Evolutionary conservation across 1,140 invertebrate genomes (phyloP).

Genomic region (Platyscapa corneri): DNA sequence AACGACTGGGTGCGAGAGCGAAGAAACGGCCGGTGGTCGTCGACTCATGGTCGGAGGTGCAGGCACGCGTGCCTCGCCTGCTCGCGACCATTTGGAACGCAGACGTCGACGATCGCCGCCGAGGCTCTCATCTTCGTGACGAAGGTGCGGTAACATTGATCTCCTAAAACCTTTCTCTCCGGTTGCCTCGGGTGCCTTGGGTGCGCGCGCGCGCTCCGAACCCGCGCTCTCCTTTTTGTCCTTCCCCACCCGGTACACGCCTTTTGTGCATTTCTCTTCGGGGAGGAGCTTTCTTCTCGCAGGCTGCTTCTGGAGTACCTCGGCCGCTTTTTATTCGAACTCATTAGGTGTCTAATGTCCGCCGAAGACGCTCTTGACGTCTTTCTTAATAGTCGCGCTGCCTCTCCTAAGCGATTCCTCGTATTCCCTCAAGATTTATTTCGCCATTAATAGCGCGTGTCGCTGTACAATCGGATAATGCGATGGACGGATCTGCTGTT

Average conservation of each 20-base stretch:
- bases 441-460: not conserved
- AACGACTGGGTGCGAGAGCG: not conserved
- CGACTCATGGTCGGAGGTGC: not conserved
- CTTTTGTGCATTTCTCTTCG: not conserved
- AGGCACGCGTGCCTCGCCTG: not conserved
- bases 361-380: not conserved
- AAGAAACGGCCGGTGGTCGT: not conserved
- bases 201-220: no score
- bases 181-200: no score
- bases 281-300: not conserved
- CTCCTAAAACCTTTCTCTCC: slow-evolving; percentile 29
- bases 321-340: not conserved
- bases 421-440: not conserved
- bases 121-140: slow-evolving; percentile 46
- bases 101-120: slow-evolving; percentile 3
- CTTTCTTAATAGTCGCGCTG: not conserved
- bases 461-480: not conserved
- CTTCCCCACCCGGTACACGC: no score
- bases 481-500: not conserved
- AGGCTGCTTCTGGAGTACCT: not conserved
- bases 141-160: slow-evolving; percentile 54
- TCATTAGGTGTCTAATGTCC: slow-evolving; percentile 7
- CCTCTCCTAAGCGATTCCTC: not conserved
- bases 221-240: not conserved
- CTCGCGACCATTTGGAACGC: slow-evolving; percentile 49